Percentiles rank a stretch among this genome's conserved stretches.
phyloP scores from a whole-genome alignment of 2,113 vertebrate species.

The Fukomys damarensis region DNA sequence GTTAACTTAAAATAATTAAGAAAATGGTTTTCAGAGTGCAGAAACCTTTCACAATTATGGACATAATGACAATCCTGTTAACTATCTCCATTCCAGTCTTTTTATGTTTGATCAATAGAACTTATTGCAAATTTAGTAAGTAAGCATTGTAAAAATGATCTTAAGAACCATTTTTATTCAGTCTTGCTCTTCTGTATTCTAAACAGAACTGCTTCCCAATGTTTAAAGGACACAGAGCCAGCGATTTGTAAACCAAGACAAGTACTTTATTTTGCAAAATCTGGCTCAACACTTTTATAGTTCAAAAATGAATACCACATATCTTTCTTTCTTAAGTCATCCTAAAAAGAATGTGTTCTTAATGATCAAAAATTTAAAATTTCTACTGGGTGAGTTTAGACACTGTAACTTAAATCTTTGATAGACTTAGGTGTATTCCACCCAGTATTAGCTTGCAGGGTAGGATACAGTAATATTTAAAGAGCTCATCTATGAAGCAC shows the following conservation, averaged over 20 bases:
- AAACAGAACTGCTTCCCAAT: not conserved
- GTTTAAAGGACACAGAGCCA: not conserved
- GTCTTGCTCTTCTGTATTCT: not conserved
- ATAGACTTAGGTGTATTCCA: not conserved
- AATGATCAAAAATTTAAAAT: not conserved
- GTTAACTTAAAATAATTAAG: conserved; percentile 96
- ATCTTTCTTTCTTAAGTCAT: not conserved
- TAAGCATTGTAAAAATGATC: conserved; percentile 48
- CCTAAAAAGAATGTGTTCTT: not conserved
- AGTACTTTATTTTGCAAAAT: conserved; percentile 20
- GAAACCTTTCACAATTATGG: conserved; percentile 83
- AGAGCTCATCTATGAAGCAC: not conserved
- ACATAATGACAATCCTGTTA: conserved; percentile 82
- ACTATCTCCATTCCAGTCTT: conserved; percentile 81
- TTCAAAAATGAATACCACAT: not conserved
- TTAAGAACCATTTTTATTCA: conserved; percentile 15
- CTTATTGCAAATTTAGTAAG: conserved; percentile 26
- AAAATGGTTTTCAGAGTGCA: conserved; percentile 91
- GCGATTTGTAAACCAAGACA: not conserved
- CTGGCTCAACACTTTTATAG: not conserved
- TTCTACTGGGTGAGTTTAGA: not conserved
- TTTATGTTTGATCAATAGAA: conserved; percentile 56
- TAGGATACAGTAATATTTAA: not conserved
- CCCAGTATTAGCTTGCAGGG: not conserved
- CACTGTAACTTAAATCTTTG: not conserved